phyloP scores from a whole-genome alignment of 2,888 invertebrate species.

The Cataglyphis livida region DNA sequence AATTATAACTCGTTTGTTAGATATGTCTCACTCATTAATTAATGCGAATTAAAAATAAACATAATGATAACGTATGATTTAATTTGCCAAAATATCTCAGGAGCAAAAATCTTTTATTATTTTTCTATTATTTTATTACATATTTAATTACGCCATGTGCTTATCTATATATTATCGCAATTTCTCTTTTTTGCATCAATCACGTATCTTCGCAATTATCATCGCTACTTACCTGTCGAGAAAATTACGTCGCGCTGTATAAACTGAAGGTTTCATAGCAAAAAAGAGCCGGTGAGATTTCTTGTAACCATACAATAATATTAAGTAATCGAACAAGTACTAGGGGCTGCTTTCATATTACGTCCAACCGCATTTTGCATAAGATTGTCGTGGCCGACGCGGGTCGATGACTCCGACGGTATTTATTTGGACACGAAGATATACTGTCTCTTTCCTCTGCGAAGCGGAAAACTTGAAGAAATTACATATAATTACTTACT shows the following conservation, averaged over 20 bases:
- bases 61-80: neutral
- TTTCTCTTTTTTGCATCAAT: slow-evolving; percentile 4
- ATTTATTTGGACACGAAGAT: slow-evolving; percentile 26
- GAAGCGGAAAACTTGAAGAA: neutral
- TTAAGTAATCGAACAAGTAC: slow-evolving; percentile 55
- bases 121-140: neutral
- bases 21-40: neutral
- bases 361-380: slow-evolving; percentile 76
- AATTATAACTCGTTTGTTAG: neutral
- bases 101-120: neutral
- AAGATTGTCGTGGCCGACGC: slow-evolving; percentile 64
- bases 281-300: slow-evolving; percentile 33
- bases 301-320: slow-evolving; percentile 20
- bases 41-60: neutral
- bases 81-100: neutral
- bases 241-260: neutral
- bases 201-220: neutral
- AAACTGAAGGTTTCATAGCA: neutral
- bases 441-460: neutral
- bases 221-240: neutral
- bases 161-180: slow-evolving; percentile 3
- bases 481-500: neutral
- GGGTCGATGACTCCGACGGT: slow-evolving; percentile 62
- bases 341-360: slow-evolving; percentile 63
- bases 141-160: neutral